Evolutionary conservation across 2,113 vertebrate species (phyloP), one percentile per base, ranked within the genome.

Genomic region (Plecotus auritus): DNA sequence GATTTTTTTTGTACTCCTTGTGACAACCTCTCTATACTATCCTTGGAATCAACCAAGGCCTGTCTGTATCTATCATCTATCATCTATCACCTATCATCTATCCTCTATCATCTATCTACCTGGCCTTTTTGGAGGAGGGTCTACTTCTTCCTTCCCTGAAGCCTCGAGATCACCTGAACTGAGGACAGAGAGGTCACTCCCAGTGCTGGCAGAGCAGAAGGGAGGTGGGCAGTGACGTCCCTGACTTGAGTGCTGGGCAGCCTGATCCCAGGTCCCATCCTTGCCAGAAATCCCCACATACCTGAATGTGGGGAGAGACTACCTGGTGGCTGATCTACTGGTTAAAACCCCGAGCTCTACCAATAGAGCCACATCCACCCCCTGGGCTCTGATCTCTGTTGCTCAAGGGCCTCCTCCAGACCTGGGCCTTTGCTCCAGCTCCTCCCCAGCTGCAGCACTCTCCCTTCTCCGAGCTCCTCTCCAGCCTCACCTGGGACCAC

Each of bases 351-450:
- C 5, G 42, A 61, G 14, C 37, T 70, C 35, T 16, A 10, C 17
- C 2, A 4, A 6, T 2, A 35, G 32, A 49, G 16, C 12, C 10
- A 5, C 32, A 1, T 13, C 56, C 40, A 7, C 32, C 37, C 13
- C 8, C 0, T 0, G 61, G 42, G 5, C 23, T 72, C 73, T 14
- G 37, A 12, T 37, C 18, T 20, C 64, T 20, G 12, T 61, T 23
- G 28, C 37, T 35, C 17, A 1, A 1, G 11, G 14, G n/a, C 16
- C 37, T 61, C 54, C 30, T 42, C 20, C 30, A 6, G 22, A 22
- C 22, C 22, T 1, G 0, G 4, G 28, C 7, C 45, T 61, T 35
- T 30, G 30, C 1, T 9, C 7, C 7, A 12, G 32, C 59, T 32
- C 49, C 30, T 28, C 7, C 26, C 23, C 12, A 11, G 40, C 23